Evolutionary conservation across 2,113 vertebrate genomes (phyloP), one percentile per base, ranked within the genome.

Genomic region (Bos indicus): DNA sequence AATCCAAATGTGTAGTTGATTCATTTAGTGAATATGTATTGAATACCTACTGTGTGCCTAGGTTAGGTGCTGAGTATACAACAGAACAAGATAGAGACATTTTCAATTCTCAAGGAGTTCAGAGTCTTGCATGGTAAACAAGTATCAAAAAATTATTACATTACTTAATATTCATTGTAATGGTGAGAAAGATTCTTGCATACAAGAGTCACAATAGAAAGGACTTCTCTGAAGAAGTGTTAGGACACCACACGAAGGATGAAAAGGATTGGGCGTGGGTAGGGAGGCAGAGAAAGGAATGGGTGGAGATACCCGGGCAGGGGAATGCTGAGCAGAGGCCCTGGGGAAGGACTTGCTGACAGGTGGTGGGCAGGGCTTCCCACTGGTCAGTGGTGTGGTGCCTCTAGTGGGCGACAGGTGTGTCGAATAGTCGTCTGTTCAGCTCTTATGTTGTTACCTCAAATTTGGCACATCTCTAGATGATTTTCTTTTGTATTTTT

Each of bases 311-410:
- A 19, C 14, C 4, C 43, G 46, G 28, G 12, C 5, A 46, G 13
- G 51, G 8, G 15, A 23, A 43, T 28, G 9, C 84, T 51, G 23
- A 90, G 52, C 26, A 30, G 81, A 48, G n/a, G 4, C 48, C 33
- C 26, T 86, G 26, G 40, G 19, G 25, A 17, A 46, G 40, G 28
- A 3, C 19, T 26, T 67, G 43, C 28, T 62, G 26, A 54, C 80
- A 26, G 14, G 6, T 25, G 15, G 33, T 23, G 54, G 19, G 33
- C 4, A 8, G 48, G 5, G 13, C 64, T 87, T 57, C 51, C 57
- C 23, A 21, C 15, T 5, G 17, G 8, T 7, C 19, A 6, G 62
- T 23, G 17, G 33, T 26, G 0, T 2, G 8, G 14, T 36, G 5
- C 16, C 23, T 11, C 12, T 51, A 6, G 13, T 43, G n/a, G 33